These are phyloP conservation scores for Dioctria linearis DNA, from an alignment of 2,888 invertebrate species.

Conservation along the genomic window DNA sequence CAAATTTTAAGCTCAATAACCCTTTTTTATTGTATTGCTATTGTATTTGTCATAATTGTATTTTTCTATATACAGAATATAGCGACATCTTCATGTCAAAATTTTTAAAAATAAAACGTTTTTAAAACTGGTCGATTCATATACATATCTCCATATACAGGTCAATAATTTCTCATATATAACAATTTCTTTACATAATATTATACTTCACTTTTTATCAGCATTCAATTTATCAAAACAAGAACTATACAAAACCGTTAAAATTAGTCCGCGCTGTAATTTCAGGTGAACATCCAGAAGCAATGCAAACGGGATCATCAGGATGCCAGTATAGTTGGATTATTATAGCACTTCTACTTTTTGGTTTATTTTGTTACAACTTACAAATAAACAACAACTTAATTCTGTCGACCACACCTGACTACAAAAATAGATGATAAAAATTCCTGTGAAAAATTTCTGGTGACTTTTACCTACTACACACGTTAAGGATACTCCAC, in stretches of 20 bases:
- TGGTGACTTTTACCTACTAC: constrained; percentile 21
- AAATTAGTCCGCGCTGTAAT: constrained; percentile 72
- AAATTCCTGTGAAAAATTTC: constrained; percentile 1
- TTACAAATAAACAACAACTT: constrained; percentile 11
- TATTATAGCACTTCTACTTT: constrained; percentile 67
- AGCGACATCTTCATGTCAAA: background rate
- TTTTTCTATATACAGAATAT: too few relatives aligned
- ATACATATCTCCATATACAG: too few relatives aligned
- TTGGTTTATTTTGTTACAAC: constrained; percentile 66
- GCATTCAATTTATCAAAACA: constrained; percentile 5
- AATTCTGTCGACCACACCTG: constrained; percentile 30
- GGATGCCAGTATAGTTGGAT: constrained; percentile 71
- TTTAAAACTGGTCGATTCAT: too few relatives aligned
- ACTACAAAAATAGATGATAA: constrained; percentile 53
- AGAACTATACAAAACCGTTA: constrained; percentile 67
- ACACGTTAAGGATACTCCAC: constrained; percentile 12
- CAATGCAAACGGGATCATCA: constrained; percentile 72
- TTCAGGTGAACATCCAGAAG: constrained; percentile 72
- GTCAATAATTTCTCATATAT: too few relatives aligned
- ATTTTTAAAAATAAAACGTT: background rate
- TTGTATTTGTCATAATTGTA: background rate
- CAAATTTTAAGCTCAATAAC: too few relatives aligned
- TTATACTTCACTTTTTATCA: too few relatives aligned
- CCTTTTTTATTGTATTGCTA: too few relatives aligned
- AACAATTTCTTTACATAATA: too few relatives aligned